Evolutionary conservation across 2,888 invertebrate species (phyloP).

Genomic region (Watsonalla binaria): DNA sequence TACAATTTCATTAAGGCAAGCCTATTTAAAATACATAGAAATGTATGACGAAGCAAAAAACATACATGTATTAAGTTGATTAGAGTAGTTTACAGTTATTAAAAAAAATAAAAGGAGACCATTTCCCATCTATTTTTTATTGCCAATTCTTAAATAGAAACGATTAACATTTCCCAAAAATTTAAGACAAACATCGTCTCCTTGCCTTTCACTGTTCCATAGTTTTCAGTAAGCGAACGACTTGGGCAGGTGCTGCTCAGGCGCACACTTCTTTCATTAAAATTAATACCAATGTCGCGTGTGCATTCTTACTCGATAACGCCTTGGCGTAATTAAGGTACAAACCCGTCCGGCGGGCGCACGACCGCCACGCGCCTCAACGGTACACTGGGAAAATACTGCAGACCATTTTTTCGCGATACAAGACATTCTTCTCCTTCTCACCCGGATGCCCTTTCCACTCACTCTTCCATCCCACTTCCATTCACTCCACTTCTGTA

Average conservation of each 20-base stretch:
- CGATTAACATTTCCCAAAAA: neutral
- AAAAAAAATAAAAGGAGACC: too few relatives aligned
- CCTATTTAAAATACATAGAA: too few relatives aligned
- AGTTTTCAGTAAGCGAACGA: slow-evolving; percentile 65
- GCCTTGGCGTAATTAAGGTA: slow-evolving; percentile 75
- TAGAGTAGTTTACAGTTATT: too few relatives aligned
- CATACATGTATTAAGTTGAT: too few relatives aligned
- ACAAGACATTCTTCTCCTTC: too few relatives aligned
- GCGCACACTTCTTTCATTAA: slow-evolving; percentile 78
- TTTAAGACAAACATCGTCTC: slow-evolving; percentile 13
- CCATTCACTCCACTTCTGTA: too few relatives aligned
- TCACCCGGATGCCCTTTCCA: too few relatives aligned
- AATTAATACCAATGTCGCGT: slow-evolving; percentile 79
- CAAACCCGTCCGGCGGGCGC: slow-evolving; percentile 45
- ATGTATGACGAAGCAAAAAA: too few relatives aligned
- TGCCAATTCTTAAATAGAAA: neutral
- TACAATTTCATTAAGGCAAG: too few relatives aligned
- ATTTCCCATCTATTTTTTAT: too few relatives aligned
- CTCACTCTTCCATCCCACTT: too few relatives aligned
- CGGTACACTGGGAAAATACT: slow-evolving; percentile 26
- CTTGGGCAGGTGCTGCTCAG: slow-evolving; percentile 65
- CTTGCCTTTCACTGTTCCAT: slow-evolving; percentile 23
- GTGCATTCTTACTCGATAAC: slow-evolving; percentile 79
- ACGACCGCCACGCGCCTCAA: slow-evolving; percentile 63
- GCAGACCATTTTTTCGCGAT: neutral